Evolutionary conservation across 2,113 vertebrate species (phyloP).

Genomic region (Eulemur rufifrons): DNA sequence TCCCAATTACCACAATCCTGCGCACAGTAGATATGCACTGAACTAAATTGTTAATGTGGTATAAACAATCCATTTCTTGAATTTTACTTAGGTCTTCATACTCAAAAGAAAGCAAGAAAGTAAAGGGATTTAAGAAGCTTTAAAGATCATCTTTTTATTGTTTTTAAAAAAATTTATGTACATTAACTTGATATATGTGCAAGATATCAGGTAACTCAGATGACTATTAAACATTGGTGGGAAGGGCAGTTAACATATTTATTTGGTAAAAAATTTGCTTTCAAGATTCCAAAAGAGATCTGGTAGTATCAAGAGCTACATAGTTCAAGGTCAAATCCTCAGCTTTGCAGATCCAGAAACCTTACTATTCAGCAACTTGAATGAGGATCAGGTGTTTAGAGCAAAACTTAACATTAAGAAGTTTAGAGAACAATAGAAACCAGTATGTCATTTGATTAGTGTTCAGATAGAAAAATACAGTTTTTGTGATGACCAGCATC

Average conservation of each 20-base stretch:
- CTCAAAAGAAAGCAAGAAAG: background rate
- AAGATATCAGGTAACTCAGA: background rate
- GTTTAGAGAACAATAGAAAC: background rate
- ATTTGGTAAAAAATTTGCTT: background rate
- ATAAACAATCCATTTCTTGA: background rate
- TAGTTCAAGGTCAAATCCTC: background rate
- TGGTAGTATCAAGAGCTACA: background rate
- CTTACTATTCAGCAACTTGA: background rate
- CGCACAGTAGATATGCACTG: background rate
- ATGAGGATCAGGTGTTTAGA: background rate
- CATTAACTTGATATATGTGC: background rate
- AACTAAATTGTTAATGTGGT: background rate
- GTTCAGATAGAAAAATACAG: background rate
- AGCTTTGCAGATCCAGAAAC: background rate
- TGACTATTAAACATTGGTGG: background rate
- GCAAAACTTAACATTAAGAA: background rate
- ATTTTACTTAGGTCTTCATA: background rate
- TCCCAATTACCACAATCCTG: background rate
- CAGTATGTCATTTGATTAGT: background rate
- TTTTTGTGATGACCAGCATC: background rate
- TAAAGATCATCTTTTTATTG: background rate
- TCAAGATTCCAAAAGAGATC: background rate
- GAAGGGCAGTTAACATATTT: background rate
- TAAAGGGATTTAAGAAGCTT: background rate
- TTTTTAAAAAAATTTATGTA: background rate